Percentiles rank a stretch among this genome's conserved stretches.
Evolutionary conservation across 1,140 invertebrate species (phyloP).

Genomic region (Cylas formicarius): DNA sequence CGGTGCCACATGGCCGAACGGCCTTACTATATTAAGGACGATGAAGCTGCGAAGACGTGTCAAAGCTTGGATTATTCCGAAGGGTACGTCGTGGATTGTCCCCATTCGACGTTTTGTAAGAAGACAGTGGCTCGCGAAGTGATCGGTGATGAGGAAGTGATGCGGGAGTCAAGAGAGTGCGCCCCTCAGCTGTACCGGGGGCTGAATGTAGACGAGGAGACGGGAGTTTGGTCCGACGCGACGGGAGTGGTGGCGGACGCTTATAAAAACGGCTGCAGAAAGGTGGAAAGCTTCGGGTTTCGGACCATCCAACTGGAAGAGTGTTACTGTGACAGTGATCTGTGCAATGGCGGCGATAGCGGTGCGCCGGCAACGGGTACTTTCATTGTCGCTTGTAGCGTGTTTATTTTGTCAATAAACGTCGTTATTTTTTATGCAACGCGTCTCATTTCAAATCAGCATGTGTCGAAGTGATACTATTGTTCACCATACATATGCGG

Average conservation of each 20-base stretch:
- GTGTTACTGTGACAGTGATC: constrained; percentile 15
- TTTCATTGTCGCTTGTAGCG: too few relatives aligned
- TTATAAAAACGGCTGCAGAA: constrained; percentile 9
- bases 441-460: too few relatives aligned
- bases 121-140: constrained; percentile 6
- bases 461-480: too few relatives aligned
- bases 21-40: constrained; percentile 5
- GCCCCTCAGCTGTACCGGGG: constrained; percentile 13
- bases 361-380: too few relatives aligned
- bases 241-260: constrained; percentile 6
- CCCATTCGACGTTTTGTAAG: constrained; percentile 14
- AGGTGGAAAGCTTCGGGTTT: constrained; percentile 4
- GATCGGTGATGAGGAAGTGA: constrained; percentile 4
- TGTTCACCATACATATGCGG: too few relatives aligned
- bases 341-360: too few relatives aligned
- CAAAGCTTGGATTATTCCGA: constrained; percentile 10
- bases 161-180: constrained; percentile 11
- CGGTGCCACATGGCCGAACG: constrained; percentile 10
- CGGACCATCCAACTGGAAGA: constrained; percentile 2
- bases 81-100: constrained; percentile 11
- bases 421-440: too few relatives aligned
- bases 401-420: too few relatives aligned
- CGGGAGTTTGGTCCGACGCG: constrained; percentile 2
- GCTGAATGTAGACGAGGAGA: constrained; percentile 3
- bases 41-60: constrained; percentile 2